phyloP scores from a whole-genome alignment of 2,888 invertebrate genomes.

The Hydrotaea diabolus region DNA sequence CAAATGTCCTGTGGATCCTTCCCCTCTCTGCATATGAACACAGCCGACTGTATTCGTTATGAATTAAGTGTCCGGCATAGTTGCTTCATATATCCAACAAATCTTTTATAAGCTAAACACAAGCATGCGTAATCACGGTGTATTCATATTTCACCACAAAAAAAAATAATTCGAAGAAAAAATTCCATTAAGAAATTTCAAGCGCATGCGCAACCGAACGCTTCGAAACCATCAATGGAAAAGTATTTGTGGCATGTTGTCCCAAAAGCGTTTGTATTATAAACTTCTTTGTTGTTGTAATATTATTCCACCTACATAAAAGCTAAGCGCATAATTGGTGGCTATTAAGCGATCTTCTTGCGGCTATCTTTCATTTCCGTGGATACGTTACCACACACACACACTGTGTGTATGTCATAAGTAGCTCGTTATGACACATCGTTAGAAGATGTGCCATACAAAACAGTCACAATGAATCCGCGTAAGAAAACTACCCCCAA shows the following conservation, averaged over 20 bases:
- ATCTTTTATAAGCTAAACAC: neutral
- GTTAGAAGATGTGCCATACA: neutral
- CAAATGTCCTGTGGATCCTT: no score
- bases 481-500: constrained; percentile 42
- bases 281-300: neutral
- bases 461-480: constrained; percentile 20
- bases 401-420: constrained; percentile 11
- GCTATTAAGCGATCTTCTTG: constrained; percentile 10
- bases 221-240: neutral
- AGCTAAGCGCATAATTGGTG: constrained; percentile 26
- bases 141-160: neutral
- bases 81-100: no score
- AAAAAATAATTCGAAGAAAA: neutral
- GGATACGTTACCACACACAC: neutral
- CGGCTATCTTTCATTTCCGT: neutral
- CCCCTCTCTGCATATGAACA: no score
- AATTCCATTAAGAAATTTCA: neutral
- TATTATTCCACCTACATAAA: constrained; percentile 19
- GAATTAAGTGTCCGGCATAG: no score
- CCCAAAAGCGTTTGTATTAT: neutral
- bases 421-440: constrained; percentile 61
- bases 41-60: no score
- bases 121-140: neutral
- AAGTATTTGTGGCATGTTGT: neutral
- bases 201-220: constrained; percentile 4